Percentiles rank a stretch among this genome's conserved stretches.
Evolutionary conservation across 2,113 vertebrate genomes (phyloP).

Genomic region (Callipepla californica): DNA sequence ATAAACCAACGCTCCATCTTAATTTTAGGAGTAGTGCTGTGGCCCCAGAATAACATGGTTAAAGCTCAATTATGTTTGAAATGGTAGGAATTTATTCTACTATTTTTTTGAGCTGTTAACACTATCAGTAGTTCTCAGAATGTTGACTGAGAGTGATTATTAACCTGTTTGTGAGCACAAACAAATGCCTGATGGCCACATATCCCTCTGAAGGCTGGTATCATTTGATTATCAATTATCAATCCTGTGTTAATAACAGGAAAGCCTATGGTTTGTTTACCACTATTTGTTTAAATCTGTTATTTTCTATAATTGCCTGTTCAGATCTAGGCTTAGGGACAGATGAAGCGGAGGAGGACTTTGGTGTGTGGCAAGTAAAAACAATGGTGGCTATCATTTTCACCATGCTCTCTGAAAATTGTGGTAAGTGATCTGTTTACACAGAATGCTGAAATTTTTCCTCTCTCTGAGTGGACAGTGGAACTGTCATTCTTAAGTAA

Average conservation of each 20-base stretch:
- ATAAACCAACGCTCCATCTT: neutral
- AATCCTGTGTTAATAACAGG: neutral
- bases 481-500: neutral
- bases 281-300: neutral
- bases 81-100: neutral
- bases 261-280: conserved; percentile 10
- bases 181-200: neutral
- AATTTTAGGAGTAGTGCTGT: neutral
- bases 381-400: conserved; percentile 89
- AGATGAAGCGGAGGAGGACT: conserved; percentile 83
- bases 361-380: conserved; percentile 89
- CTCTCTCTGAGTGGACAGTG: neutral
- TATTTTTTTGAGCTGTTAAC: neutral
- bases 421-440: conserved; percentile 82
- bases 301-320: conserved; percentile 50
- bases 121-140: neutral
- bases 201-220: fast-evolving
- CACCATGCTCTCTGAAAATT: conserved; percentile 85
- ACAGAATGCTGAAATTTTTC: neutral
- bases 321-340: conserved; percentile 87
- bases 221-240: neutral
- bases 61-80: neutral
- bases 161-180: conserved; percentile 12
- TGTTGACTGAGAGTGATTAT: conserved; percentile 28
- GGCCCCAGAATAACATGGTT: neutral